phyloP scores from a whole-genome alignment of 2,113 vertebrate genomes.

The Chionomys nivalis region DNA sequence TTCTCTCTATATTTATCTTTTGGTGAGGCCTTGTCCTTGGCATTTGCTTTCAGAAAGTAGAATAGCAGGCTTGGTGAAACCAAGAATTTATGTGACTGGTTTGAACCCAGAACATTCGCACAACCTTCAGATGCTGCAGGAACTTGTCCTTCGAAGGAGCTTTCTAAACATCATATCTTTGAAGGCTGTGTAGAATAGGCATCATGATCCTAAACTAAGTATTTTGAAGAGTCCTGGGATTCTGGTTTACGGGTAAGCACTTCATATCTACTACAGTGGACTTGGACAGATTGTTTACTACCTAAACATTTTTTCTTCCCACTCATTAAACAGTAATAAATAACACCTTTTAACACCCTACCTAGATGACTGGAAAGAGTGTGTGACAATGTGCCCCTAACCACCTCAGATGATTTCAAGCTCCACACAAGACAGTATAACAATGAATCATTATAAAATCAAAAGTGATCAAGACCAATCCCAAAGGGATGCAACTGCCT shows the following conservation, averaged over 20 bases:
- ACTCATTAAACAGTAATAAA: not conserved
- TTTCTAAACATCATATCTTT: slow-evolving; percentile 45
- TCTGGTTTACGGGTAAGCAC: slow-evolving; percentile 12
- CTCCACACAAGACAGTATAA: not conserved
- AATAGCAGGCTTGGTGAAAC: slow-evolving; percentile 22
- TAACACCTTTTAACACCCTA: not conserved
- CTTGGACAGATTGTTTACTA: not conserved
- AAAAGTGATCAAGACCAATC: not conserved
- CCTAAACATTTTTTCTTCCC: not conserved
- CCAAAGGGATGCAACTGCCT: not conserved
- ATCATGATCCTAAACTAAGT: not conserved
- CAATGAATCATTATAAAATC: not conserved
- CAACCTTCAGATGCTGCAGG: not conserved
- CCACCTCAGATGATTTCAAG: not conserved
- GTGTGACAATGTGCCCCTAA: not conserved
- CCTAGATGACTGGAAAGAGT: not conserved
- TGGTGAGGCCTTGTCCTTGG: slow-evolving; percentile 65
- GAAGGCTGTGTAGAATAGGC: not conserved
- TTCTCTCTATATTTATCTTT: slow-evolving; percentile 69
- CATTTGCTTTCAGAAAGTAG: slow-evolving; percentile 58
- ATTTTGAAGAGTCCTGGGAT: slow-evolving; percentile 15
- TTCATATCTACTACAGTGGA: not conserved
- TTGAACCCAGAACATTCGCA: slow-evolving; percentile 18
- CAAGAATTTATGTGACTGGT: slow-evolving; percentile 54
- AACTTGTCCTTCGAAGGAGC: slow-evolving; percentile 25